Conservation (phyloP, 2,888 invertebrate genomes). For the Hypolimnas misippus region DNA sequence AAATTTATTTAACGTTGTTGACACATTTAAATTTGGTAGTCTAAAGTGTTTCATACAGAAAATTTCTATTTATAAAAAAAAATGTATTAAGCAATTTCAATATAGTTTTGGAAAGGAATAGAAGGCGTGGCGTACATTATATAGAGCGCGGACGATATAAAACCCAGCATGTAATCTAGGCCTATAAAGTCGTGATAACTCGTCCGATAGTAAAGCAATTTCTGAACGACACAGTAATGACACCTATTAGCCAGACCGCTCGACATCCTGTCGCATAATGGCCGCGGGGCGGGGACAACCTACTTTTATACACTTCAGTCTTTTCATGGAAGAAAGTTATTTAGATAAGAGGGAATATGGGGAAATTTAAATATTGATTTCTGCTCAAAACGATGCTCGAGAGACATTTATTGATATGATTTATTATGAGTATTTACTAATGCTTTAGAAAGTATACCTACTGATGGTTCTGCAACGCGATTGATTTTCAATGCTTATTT, state of each 20-base stretch:
- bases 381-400: too few relatives aligned
- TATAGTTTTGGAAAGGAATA: not conserved
- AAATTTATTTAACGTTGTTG: too few relatives aligned
- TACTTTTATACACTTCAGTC: conserved; percentile 56
- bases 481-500: too few relatives aligned
- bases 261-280: conserved; percentile 77
- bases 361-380: conserved; percentile 9
- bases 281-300: conserved; percentile 61
- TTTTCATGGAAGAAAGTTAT: conserved; percentile 28
- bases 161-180: conserved; percentile 74
- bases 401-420: too few relatives aligned
- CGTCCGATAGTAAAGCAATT: conserved; percentile 81
- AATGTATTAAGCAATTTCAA: not conserved
- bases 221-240: conserved; percentile 81
- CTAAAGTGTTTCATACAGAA: too few relatives aligned
- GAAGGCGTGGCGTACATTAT: conserved; percentile 13
- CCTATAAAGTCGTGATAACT: conserved; percentile 80
- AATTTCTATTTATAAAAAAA: too few relatives aligned
- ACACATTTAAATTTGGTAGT: too few relatives aligned
- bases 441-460: too few relatives aligned
- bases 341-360: conserved; percentile 6
- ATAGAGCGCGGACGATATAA: conserved; percentile 26
- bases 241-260: conserved; percentile 74
- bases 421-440: too few relatives aligned
- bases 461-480: not conserved